phyloP scores from a whole-genome alignment of 2,113 vertebrate genomes.

The Mionectes macconnelli region DNA sequence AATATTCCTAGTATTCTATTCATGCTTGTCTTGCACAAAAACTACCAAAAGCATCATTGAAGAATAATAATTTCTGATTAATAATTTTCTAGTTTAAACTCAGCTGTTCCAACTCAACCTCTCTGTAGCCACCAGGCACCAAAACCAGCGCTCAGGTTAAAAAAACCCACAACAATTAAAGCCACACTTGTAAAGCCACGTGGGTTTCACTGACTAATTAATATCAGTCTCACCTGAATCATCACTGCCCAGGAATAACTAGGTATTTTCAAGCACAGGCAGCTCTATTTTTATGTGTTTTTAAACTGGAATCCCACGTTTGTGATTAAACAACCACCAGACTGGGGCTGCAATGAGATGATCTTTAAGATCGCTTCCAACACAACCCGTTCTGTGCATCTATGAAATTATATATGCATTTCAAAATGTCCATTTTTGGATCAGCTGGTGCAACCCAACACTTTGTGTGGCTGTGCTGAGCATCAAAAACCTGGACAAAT shows the following conservation, averaged over 20 bases:
- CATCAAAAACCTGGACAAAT: neutral
- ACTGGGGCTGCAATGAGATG: neutral
- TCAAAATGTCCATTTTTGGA: neutral
- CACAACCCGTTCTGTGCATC: neutral
- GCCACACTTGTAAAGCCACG: neutral
- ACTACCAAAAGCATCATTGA: neutral
- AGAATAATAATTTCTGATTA: neutral
- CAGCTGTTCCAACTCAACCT: neutral
- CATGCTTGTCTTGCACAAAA: neutral
- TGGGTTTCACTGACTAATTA: neutral
- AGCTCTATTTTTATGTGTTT: neutral
- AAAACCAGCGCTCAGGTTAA: neutral
- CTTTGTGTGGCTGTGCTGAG: fast-evolving
- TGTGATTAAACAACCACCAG: neutral
- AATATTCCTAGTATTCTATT: neutral
- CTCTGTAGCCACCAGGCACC: neutral
- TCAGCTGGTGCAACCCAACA: neutral
- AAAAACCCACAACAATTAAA: neutral
- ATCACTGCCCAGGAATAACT: neutral
- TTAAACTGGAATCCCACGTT: neutral
- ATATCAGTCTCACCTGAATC: neutral
- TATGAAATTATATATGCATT: neutral
- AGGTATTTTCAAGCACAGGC: neutral
- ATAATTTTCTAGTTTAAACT: neutral
- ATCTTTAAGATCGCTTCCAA: neutral